Evolutionary conservation across 2,113 vertebrate species (phyloP).

Genomic region (Mustela lutreola): DNA sequence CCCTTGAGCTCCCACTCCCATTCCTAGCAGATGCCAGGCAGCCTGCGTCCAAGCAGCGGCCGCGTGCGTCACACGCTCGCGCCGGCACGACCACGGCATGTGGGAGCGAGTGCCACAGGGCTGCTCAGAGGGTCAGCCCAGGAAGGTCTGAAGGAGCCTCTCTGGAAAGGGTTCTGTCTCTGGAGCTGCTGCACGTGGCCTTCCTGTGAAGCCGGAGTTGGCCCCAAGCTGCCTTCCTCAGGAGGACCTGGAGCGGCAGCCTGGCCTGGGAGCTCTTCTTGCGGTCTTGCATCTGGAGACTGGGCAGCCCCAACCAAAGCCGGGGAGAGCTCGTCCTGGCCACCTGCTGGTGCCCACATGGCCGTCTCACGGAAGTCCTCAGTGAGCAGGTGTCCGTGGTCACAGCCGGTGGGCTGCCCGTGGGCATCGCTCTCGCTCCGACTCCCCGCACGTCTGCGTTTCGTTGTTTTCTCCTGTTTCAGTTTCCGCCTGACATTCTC

Average conservation of each 20-base stretch:
- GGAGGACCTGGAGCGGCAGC: not conserved
- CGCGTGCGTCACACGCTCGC: not conserved
- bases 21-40: not conserved
- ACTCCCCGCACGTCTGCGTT: not conserved
- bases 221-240: not conserved
- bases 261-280: not conserved
- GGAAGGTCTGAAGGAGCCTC: not conserved
- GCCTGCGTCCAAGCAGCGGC: not conserved
- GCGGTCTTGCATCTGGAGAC: conserved; percentile 44
- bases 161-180: not conserved
- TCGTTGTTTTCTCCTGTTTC: conserved; percentile 16
- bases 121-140: not conserved
- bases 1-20: not conserved
- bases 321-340: not conserved
- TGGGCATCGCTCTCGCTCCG: fast-evolving
- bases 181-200: not conserved
- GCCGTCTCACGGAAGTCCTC: not conserved
- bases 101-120: conserved; percentile 72
- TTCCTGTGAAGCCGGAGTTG: not conserved
- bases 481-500: conserved; percentile 17
- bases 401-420: not conserved
- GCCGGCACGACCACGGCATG: conserved; percentile 64
- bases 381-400: conserved; percentile 53
- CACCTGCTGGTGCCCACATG: not conserved
- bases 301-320: not conserved